Percentiles rank a stretch among this genome's conserved stretches.
Evolutionary conservation across 2,888 invertebrate species (phyloP).

Genomic region (Agonopterix arenella): DNA sequence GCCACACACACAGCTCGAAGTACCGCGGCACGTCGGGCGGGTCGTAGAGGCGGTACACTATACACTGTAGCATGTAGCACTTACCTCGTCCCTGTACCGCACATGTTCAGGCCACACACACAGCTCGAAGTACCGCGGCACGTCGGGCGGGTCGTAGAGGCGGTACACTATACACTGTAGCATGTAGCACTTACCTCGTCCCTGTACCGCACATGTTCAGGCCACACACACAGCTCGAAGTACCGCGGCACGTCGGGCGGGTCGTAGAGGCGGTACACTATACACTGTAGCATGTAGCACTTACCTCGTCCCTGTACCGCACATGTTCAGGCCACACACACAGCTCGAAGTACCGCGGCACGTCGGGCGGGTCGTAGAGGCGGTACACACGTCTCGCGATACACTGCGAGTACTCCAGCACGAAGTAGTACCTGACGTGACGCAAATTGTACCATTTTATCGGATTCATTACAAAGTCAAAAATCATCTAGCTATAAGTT

Average conservation of each 20-base stretch:
- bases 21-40: too few species aligned
- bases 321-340: slow-evolving; percentile 95
- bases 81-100: too few species aligned
- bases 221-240: too few species aligned
- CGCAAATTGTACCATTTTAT: too few species aligned
- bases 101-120: too few species aligned
- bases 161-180: slow-evolving; percentile 22
- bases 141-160: slow-evolving; percentile 91
- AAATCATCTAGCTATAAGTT: too few species aligned
- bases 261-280: too few species aligned
- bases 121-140: slow-evolving; percentile 69
- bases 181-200: too few species aligned
- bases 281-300: not conserved
- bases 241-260: slow-evolving; percentile 61
- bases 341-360: slow-evolving; percentile 90
- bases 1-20: too few species aligned
- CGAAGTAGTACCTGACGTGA: slow-evolving; percentile 80
- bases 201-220: too few species aligned
- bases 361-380: slow-evolving; percentile 91
- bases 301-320: slow-evolving; percentile 62
- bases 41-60: slow-evolving; percentile 62
- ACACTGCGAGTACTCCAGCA: slow-evolving; percentile 82
- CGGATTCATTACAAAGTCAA: too few species aligned
- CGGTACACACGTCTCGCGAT: slow-evolving; percentile 72
- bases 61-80: too few species aligned